Conservation (phyloP, 30 jellyfish, hydroid and myxozoan species). For the Hydractinia symbiolongicarpus region DNA sequence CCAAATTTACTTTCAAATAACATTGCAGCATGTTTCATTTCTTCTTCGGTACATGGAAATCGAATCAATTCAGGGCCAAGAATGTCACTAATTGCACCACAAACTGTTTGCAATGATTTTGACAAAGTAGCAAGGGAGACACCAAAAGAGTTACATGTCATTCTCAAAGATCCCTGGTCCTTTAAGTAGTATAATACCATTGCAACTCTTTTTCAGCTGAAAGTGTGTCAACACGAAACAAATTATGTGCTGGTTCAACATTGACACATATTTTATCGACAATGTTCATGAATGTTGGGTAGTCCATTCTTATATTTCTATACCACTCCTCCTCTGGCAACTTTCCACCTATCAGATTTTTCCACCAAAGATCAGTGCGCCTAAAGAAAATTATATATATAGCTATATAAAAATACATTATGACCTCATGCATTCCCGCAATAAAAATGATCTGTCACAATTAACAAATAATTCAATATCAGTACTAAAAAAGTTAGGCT, state of each 20-base stretch:
- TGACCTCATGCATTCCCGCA: no score
- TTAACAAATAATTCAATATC: no score
- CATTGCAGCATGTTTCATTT: conserved; percentile 16
- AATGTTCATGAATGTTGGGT: conserved; percentile 17
- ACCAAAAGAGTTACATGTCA: conserved; percentile 37
- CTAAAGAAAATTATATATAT: no score
- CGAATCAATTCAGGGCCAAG: conserved; percentile 25
- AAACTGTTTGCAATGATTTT: conserved; percentile 1
- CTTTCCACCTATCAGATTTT: conserved; percentile 27
- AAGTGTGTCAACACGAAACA: conserved; percentile 10
- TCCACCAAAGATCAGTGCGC: conserved; percentile 46
- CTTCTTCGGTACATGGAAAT: conserved; percentile 39
- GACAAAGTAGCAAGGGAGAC: conserved; percentile 24
- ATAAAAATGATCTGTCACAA: no score
- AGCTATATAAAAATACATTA: no score
- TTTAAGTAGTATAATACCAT: conserved; percentile 22
- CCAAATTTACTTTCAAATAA: conserved; percentile 43
- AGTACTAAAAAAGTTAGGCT: no score
- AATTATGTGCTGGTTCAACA: background rate
- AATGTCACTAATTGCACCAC: conserved; percentile 9
- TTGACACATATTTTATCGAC: conserved; percentile 14
- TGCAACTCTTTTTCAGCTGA: conserved; percentile 33
- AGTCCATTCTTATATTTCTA: conserved; percentile 9
- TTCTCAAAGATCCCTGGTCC: background rate
- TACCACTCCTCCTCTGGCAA: conserved; percentile 27